Conservation (phyloP, 2,888 invertebrate genomes). For the Cantharis rufa region DNA sequence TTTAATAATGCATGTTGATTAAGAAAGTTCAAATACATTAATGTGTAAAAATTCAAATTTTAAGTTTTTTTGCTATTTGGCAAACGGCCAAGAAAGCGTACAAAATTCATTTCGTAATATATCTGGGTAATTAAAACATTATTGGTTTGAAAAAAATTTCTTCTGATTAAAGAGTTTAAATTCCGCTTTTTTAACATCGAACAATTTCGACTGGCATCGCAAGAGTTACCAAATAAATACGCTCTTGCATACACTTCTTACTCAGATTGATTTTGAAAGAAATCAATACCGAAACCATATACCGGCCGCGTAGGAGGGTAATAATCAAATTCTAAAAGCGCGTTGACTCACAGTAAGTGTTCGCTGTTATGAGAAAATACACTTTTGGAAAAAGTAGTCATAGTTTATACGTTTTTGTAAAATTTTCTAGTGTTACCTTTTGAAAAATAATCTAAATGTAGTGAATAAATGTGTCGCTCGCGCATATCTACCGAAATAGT, state of each 20-base stretch:
- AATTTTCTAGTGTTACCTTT: neutral
- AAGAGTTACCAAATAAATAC: neutral
- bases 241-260: constrained; percentile 12
- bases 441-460: neutral
- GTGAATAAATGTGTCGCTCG: neutral
- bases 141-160: neutral
- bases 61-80: too few relatives aligned
- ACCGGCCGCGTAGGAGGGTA: constrained; percentile 20
- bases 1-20: neutral
- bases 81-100: too few relatives aligned
- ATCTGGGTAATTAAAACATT: too few relatives aligned
- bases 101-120: too few relatives aligned
- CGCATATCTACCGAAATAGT: neutral
- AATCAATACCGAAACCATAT: constrained; percentile 19
- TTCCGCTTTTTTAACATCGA: neutral
- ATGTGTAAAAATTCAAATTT: neutral
- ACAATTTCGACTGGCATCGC: neutral
- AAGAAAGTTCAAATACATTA: neutral
- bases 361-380: neutral
- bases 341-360: neutral
- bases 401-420: neutral
- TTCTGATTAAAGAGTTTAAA: neutral
- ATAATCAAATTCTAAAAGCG: neutral
- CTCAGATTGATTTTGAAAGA: constrained; percentile 29
- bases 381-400: neutral